Base-by-base conservation (phyloP, 2,888 invertebrate species). In the Mellilla xanthometata region DNA sequence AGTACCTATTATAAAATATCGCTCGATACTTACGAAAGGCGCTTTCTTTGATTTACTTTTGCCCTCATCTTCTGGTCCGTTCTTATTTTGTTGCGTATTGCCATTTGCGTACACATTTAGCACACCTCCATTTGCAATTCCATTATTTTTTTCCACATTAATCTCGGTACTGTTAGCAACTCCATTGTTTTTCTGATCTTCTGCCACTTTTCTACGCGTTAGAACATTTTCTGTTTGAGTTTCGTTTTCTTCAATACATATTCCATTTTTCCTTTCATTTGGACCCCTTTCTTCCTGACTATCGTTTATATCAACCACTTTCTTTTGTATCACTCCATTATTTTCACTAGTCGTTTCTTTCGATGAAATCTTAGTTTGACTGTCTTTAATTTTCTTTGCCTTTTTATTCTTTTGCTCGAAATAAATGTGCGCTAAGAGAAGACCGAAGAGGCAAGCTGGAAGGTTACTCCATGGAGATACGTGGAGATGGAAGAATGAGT, bases 401-500 rank as follows among this genome's bases (percentile, higher is more conserved):
- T 28, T 12, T n/a, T 39, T 50, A 5, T 35, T 19, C 2, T 47
- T 44, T 13, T 43, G 33, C n/a, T 49, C 36, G 19, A 44, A 49
- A 22, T 41, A 49, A 9, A 48, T 9, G 28, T 54, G 49, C 1
- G 54, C 58, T 5, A 47, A 9, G 6, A 52, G 46, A 3, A 58
- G 29, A 1, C 58, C 58, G 8, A 52, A 31, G 7, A 58, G 41
- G 26, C 52, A 53, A 3, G 56, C 39, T 2, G 56, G 56, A 0
- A 58, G 38, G 28, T 43, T 46, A 7, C 41, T 46, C 39, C 49
- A 34, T 1, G 56, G 49, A 3, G 52, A 44, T 6, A 34, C 43
- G 28, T 58, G 49, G 2, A 56, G 34, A 8, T 38, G 9, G 9
- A 30, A 12, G 8, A 49, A 33, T 0, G 38, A 26, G 7, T 24